Base-by-base conservation (phyloP, 2,888 invertebrate genomes). In the Lepetodrilus schrolli region DNA sequence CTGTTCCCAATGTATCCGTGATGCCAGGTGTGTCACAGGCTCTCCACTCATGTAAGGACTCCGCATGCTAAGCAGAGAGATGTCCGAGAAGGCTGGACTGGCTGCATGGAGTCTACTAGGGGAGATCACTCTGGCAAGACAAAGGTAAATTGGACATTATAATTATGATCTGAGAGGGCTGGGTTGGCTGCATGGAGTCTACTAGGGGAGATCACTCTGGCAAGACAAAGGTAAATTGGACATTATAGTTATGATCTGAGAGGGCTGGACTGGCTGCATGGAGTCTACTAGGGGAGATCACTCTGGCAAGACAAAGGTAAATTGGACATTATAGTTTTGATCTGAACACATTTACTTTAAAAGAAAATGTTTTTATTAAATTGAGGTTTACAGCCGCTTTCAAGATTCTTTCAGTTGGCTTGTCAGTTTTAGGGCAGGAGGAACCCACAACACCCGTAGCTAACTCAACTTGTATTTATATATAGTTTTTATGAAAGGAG, bases 1-100 rank as follows among this genome's bases (percentile, higher is more conserved):
- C 78, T 89, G 89, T 75, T 90, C 90, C 87, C 85, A 86, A 74
- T 89, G 90, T 70, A 90, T 84, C 30, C 90, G 83, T 17, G 87
- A 87, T 10, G 88, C 87, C 66, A 89, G 80, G 73, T 86, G 86
- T 4, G 88, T 84, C 50, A 88, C 83, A 0, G 86, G 81, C 70
- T 87, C 88, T n/a, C 84, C 82, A 21, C 84, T 82, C 30, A 82
- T 76, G 78, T 82, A 78, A 37, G 84, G 86, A 75, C 87, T 86
- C 71, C 86, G 84, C 80, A 87, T 79, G 76, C 84, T 86, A 68
- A 85, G 79, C 74, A 87, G 76, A 10, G 89, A 88, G 26, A 89
- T 80, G 78, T 89, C 89, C 4, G 87, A 84, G 47, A 82, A 87
- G 36, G 87, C 80, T 2, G 87, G 86, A 78, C 88, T 87, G 21